Conservation (phyloP, 1,140 invertebrate species). For the Psilanteris sp. region DNA sequence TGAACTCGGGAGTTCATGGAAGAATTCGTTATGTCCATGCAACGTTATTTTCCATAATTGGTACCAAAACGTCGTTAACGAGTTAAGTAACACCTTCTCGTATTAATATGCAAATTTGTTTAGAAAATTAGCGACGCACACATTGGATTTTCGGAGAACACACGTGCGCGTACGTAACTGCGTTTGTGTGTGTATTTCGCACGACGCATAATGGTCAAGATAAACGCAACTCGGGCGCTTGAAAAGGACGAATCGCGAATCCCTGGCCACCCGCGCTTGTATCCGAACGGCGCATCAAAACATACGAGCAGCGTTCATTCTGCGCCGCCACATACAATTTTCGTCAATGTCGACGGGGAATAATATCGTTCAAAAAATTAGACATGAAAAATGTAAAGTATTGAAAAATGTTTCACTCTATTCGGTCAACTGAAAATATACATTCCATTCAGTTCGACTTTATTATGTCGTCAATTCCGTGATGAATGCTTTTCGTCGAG, state of each 20-base stretch:
- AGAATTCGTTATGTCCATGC: slow-evolving; percentile 16
- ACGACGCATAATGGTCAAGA: slow-evolving; percentile 32
- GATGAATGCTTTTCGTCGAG: slow-evolving; percentile 10
- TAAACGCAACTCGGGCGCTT: slow-evolving; percentile 41
- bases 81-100: slow-evolving; percentile 14
- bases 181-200: neutral
- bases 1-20: slow-evolving; percentile 21
- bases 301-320: slow-evolving; percentile 39
- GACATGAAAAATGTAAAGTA: slow-evolving; percentile 41
- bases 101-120: slow-evolving; percentile 36
- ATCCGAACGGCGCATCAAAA: slow-evolving; percentile 32
- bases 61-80: slow-evolving; percentile 16
- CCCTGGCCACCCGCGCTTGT: slow-evolving; percentile 48
- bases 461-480: slow-evolving; percentile 11
- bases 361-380: slow-evolving; percentile 55
- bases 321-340: slow-evolving; percentile 43
- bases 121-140: slow-evolving; percentile 39
- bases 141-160: slow-evolving; percentile 11
- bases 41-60: slow-evolving; percentile 41
- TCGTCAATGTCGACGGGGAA: slow-evolving; percentile 48
- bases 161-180: neutral
- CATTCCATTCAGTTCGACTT: slow-evolving; percentile 13
- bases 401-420: slow-evolving; percentile 30
- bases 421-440: slow-evolving; percentile 15
- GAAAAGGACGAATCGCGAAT: slow-evolving; percentile 52